phyloP scores from a whole-genome alignment of 23 tunicate genomes.

The Ascidia mentula region DNA sequence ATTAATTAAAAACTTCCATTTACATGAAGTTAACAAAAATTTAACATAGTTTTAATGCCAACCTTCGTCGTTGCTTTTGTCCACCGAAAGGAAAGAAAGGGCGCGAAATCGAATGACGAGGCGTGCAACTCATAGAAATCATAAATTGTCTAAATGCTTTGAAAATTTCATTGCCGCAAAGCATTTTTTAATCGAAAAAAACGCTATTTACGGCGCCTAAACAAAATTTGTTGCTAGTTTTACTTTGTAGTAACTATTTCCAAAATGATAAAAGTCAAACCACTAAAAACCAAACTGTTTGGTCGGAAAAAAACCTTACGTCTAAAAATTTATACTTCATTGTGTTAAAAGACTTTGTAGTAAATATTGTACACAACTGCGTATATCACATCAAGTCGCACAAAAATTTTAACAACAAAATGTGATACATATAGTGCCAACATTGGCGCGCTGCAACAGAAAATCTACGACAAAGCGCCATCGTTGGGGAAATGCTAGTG shows the following conservation, averaged over 20 bases:
- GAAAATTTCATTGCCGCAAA: not conserved
- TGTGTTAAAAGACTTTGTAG: not conserved
- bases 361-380: not conserved
- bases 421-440: not conserved
- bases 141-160: not conserved
- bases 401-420: not conserved
- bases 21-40: not conserved
- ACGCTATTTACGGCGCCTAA: not conserved
- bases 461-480: conserved; percentile 3
- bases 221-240: not conserved
- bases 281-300: not conserved
- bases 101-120: conserved; percentile 11
- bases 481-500: conserved; percentile 7
- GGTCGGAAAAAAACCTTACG: not conserved
- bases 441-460: conserved; percentile 1
- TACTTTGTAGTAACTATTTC: conserved; percentile 7
- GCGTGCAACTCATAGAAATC: conserved; percentile 2
- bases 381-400: not conserved
- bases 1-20: conserved; percentile 6
- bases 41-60: not conserved
- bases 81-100: conserved; percentile 11
- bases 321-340: not conserved
- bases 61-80: conserved; percentile 11
- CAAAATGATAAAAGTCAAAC: not conserved
- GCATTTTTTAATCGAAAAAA: not conserved